Percentiles rank a stretch among this genome's conserved stretches.
Conservation (phyloP, 1,140 invertebrate species). For the Lepidotrigona ventralis region DNA sequence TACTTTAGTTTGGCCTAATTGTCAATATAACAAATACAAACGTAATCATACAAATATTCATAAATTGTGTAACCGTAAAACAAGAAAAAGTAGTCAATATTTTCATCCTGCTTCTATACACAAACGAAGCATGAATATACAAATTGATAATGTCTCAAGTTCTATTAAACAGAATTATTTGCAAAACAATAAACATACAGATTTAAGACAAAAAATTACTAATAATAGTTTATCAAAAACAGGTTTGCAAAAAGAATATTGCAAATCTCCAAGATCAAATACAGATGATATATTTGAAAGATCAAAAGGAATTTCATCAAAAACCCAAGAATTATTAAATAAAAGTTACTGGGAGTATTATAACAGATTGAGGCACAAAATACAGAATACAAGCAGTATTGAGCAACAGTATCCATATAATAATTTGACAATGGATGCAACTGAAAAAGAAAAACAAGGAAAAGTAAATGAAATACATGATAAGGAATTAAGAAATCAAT, state of each 20-base stretch:
- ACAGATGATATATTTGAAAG: constrained; percentile 30
- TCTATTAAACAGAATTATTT: constrained; percentile 18
- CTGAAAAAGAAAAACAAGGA: constrained; percentile 52
- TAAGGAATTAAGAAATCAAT: constrained; percentile 14
- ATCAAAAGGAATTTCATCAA: constrained; percentile 61
- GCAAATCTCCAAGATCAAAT: constrained; percentile 40
- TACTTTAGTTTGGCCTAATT: constrained; percentile 48
- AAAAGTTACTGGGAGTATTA: constrained; percentile 75
- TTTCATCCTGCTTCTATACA: not conserved
- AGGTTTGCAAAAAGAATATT: constrained; percentile 19
- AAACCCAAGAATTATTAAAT: constrained; percentile 69
- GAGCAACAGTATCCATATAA: constrained; percentile 58
- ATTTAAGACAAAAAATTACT: not conserved
- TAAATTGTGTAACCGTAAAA: constrained; percentile 5
- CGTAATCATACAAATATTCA: constrained; percentile 30
- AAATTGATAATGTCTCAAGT: not conserved
- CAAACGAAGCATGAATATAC: not conserved
- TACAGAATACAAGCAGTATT: constrained; percentile 6
- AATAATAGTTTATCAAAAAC: constrained; percentile 1
- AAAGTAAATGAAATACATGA: constrained; percentile 15
- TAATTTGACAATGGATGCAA: constrained; percentile 53
- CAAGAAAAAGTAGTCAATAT: constrained; percentile 9
- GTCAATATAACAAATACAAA: constrained; percentile 46
- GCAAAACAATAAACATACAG: not conserved
- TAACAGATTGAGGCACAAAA: constrained; percentile 63